phyloP scores from a whole-genome alignment of 2,888 invertebrate species.

The Maniola hyperantus region DNA sequence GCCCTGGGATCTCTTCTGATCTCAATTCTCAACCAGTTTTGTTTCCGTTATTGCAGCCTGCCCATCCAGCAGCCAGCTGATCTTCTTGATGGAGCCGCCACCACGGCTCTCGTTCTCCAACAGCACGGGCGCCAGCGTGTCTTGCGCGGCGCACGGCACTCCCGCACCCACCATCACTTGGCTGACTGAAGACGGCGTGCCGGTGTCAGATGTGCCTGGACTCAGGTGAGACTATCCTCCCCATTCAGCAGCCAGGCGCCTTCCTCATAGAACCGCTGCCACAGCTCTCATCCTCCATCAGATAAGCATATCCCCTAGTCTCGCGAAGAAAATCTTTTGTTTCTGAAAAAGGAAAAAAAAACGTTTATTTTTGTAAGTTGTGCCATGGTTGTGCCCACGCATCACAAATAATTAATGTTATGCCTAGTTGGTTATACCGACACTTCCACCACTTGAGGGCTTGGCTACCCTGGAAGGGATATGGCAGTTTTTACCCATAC shows the following conservation, averaged over 20 bases:
- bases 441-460: no score
- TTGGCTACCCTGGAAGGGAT: no score
- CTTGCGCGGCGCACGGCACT: conserved; percentile 89
- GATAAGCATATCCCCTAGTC: conserved; percentile 45
- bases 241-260: conserved; percentile 60
- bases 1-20: no score
- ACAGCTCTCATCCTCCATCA: conserved; percentile 89
- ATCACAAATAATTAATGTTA: no score
- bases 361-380: no score
- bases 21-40: not conserved
- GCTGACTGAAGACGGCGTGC: conserved; percentile 88
- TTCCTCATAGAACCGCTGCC: conserved; percentile 91
- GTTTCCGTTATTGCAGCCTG: conserved; percentile 48
- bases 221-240: conserved; percentile 81
- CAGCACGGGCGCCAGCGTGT: conserved; percentile 88
- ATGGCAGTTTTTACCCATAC: no score
- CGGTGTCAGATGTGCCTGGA: conserved; percentile 87
- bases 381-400: no score
- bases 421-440: no score
- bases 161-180: conserved; percentile 89
- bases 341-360: no score
- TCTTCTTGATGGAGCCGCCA: conserved; percentile 89
- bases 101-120: conserved; percentile 90
- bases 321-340: no score
- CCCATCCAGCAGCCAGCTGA: conserved; percentile 58